Conservation (phyloP, 2,113 vertebrate genomes). For the Callaeas wilsoni region DNA sequence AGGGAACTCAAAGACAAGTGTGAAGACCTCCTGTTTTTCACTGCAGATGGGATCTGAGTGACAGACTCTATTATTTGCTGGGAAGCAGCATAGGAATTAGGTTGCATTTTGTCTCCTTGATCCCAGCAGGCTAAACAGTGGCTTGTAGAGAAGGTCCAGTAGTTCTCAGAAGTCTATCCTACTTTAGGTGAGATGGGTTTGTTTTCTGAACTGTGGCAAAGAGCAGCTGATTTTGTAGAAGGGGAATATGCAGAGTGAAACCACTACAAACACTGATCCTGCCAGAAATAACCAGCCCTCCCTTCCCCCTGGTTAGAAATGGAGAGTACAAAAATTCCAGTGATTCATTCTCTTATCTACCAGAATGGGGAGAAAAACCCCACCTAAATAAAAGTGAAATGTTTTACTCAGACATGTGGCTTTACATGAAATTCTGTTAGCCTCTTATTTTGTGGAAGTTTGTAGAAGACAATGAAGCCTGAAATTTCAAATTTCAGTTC, state of each 20-base stretch:
- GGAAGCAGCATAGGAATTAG: neutral
- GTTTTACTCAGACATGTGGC: neutral
- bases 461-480: neutral
- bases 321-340: conserved; percentile 48
- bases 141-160: neutral
- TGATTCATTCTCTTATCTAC: conserved; percentile 57
- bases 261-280: neutral
- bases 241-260: conserved; percentile 16
- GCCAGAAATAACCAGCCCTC: conserved; percentile 10
- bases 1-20: neutral
- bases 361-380: neutral
- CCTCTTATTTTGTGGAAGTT: neutral
- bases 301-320: conserved; percentile 22
- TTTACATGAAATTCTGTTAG: neutral
- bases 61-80: neutral
- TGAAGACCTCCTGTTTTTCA: neutral
- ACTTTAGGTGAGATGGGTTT: neutral
- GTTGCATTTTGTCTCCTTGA: neutral
- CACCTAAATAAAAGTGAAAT: conserved; percentile 37
- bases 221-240: conserved; percentile 12
- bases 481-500: neutral
- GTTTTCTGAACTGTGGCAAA: neutral
- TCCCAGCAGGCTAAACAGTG: neutral
- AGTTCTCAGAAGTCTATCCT: neutral
- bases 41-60: neutral